Percentiles rank a stretch among this genome's conserved stretches.
These are phyloP conservation scores for Chironomus striatipennis DNA, from an alignment of 1,140 invertebrate species.

Conservation along the genomic window DNA sequence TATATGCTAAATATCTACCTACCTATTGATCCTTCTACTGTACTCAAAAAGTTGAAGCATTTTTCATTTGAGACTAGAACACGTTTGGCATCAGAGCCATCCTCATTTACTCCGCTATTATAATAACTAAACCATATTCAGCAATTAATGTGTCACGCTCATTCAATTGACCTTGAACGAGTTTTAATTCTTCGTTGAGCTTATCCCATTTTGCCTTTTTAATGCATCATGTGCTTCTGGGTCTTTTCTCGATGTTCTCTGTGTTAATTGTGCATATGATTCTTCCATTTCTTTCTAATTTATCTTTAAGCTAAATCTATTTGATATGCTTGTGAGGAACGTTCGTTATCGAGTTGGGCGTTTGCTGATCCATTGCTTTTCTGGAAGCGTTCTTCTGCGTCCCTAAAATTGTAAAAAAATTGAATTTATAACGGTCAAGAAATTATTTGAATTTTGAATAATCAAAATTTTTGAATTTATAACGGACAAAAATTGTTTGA, in stretches of 20 bases:
- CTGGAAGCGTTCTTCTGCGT: conserved; percentile 96
- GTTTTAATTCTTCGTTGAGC: conserved; percentile 64
- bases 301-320: conserved; percentile 94
- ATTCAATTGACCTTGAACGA: conserved; percentile 59
- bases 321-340: conserved; percentile 89
- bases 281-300: conserved; percentile 92
- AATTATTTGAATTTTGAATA: conserved; percentile 23
- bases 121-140: conserved; percentile 83
- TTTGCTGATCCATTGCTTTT: conserved; percentile 96
- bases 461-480: too few species aligned
- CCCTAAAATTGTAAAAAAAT: conserved; percentile 52
- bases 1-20: conserved; percentile 27
- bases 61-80: conserved; percentile 71
- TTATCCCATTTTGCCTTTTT: conserved; percentile 71
- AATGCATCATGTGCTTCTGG: conserved; percentile 79
- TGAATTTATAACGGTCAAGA: conserved; percentile 24
- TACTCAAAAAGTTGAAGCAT: conserved; percentile 66
- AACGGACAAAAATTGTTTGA: too few species aligned
- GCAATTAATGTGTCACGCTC: conserved; percentile 75
- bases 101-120: conserved; percentile 62
- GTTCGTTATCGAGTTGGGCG: conserved; percentile 97
- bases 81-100: conserved; percentile 54
- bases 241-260: conserved; percentile 86
- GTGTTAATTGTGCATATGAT: conserved; percentile 66
- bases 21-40: conserved; percentile 78